Evolutionary conservation across 2,113 vertebrate species (phyloP).

Genomic region (Nannobrachium achirus): DNA sequence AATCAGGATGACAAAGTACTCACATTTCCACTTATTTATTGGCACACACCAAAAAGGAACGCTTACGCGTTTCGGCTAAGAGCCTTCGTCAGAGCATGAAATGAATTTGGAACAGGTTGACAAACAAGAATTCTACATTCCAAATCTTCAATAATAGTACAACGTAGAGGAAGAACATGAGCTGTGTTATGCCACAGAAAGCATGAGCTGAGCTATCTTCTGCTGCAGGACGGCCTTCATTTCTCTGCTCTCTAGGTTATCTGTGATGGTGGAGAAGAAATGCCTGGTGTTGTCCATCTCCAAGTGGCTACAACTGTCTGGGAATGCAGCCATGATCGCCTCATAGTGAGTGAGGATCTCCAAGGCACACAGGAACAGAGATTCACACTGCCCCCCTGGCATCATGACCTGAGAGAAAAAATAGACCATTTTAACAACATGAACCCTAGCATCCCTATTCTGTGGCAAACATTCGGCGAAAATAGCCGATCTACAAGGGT

Average conservation of each 20-base stretch:
- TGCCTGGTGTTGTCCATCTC: conserved; percentile 86
- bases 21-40: too few relatives aligned
- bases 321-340: conserved; percentile 73
- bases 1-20: too few relatives aligned
- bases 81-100: too few relatives aligned
- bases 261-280: conserved; percentile 87
- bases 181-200: conserved; percentile 22
- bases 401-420: conserved; percentile 85
- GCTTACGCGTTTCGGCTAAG: too few relatives aligned
- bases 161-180: background rate
- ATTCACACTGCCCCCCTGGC: conserved; percentile 78
- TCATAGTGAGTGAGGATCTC: conserved; percentile 90
- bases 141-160: background rate
- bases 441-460: too few relatives aligned
- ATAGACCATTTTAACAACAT: too few relatives aligned
- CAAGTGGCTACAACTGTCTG: conserved; percentile 74
- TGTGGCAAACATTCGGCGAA: too few relatives aligned
- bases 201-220: conserved; percentile 88
- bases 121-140: background rate
- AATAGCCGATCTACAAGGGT: too few relatives aligned
- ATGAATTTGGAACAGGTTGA: too few relatives aligned
- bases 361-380: conserved; percentile 85
- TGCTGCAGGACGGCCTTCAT: conserved; percentile 88
- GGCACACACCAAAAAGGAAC: too few relatives aligned
- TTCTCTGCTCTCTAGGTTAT: conserved; percentile 80